Base-by-base conservation (phyloP, 2,797 vertebrate species). In the Hypotaenidia okinawae region DNA sequence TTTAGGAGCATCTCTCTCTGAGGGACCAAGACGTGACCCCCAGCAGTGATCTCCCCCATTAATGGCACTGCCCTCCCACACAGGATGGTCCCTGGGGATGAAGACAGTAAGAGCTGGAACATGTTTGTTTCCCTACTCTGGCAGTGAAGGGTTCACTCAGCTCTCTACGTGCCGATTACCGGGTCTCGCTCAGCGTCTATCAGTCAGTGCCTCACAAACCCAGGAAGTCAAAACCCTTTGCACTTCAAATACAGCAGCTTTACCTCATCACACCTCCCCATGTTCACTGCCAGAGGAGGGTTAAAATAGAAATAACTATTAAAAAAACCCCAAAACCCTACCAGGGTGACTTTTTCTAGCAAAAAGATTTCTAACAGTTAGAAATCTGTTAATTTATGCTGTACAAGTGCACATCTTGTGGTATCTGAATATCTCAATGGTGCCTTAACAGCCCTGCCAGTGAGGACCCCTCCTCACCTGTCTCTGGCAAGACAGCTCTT, bases 181-280 rank as follows among this genome's bases (percentile, higher is more conserved):
- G 23, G 15, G 3, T 58, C 37, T 35, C 62, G 1, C 51, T 33
- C 32, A 35, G 41, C 32, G 51, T 27, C 84, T 49, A 33, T 12
- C 6, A 2, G 32, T 11, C 6, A 2, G 52, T 5, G 6, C 33
- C 13, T 69, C 35, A 43, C 37, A 73, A 68, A 52, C 9, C 33
- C 28, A 30, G 11, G 2, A 33, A 72, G 54, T 10, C 51, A 45
- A 70, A 76, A 35, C 39, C 32, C 10, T 51, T 67, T 11, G 10
- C 33, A 22, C 1, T 2, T 39, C 24, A 68, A 77, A 51, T 28
- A 55, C 33, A 33, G 47, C 32, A 22, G 49, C 15, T 80, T 94
- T 67, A 37, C 49, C 54, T 63, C 4, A 0, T 63, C 4, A 0
- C 43, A 33, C 61, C 33, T 63, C 47, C 35, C 58, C 16, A 1